Percentiles rank a stretch among this genome's conserved stretches.
Conservation (phyloP, 35 echinoderm and acorn worm genomes). For the Apostichopus californicus region DNA sequence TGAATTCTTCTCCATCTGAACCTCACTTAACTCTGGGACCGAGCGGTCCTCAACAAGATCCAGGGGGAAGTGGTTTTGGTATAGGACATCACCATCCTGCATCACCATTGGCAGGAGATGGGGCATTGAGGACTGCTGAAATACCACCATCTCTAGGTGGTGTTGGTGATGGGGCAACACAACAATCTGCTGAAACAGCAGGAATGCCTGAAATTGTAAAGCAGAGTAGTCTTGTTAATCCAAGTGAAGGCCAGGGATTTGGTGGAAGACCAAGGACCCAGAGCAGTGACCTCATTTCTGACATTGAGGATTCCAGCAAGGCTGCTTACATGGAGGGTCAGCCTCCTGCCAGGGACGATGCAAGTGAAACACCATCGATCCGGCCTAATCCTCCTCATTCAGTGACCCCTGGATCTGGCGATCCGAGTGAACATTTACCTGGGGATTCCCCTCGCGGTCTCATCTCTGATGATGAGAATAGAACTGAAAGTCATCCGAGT, state of each 20-base stretch:
- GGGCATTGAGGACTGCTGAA: not conserved
- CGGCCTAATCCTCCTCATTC: not conserved
- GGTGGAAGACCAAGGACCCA: slow-evolving; percentile 1
- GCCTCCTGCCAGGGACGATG: not conserved
- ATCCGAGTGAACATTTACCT: slow-evolving; percentile 9
- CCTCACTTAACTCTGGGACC: not conserved
- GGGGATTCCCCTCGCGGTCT: not conserved
- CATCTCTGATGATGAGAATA: not conserved
- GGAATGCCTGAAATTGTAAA: slow-evolving; percentile 54
- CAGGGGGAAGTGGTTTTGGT: not conserved
- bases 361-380: not conserved
- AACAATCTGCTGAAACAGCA: not conserved
- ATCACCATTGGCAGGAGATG: not conserved
- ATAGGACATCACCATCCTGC: not conserved
- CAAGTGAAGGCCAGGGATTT: slow-evolving; percentile 17
- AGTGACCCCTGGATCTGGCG: not conserved
- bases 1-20: not conserved
- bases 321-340: not conserved
- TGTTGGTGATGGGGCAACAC: not conserved
- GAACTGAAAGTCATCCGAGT: not conserved
- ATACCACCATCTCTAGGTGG: not conserved
- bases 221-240: slow-evolving; percentile 37
- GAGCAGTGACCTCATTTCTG: slow-evolving; percentile 49
- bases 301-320: slow-evolving; percentile 29
- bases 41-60: not conserved